Evolutionary conservation across 1,140 invertebrate genomes (phyloP), one percentile per base, ranked within the genome.

Genomic region (Eriosoma lanigerum): DNA sequence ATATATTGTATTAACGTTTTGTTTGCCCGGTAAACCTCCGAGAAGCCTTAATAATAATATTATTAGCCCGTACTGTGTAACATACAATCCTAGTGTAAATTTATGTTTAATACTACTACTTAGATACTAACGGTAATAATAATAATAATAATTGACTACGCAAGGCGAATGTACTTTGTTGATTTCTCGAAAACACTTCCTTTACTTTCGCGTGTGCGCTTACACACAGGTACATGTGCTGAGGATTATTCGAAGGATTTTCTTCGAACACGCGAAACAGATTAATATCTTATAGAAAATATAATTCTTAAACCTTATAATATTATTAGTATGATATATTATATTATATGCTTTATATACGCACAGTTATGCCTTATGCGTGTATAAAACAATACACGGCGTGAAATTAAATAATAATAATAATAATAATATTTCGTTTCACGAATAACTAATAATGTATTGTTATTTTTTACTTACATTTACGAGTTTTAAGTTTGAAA

Each of bases 31-130:
- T 70, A 70, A 70, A 70, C 66, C 66, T 26, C 24, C 48, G 26
- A 50, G 66, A 70, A 70, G 66, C 66, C 66, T 50, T 70, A 70
- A 70, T 70, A 70, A 70, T 70, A n/a, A n/a, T n/a, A n/a, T n/a
- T n/a, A n/a, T n/a, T n/a, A n/a, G n/a, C 66, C 44, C 15, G 9
- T 48, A 48, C n/a, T n/a, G n/a, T n/a, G n/a, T n/a, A n/a, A n/a
- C 46, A 24, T 29, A n/a, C 38, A 21, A 46, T 70, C n/a, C 44
- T 38, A 38, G 19, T 32, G 19, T 17, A n/a, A n/a, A 38, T 38
- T 38, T 38, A 68, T n/a, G 38, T 19, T 21, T 68, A 46, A 68
- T 46, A 46, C 32, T 68, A 4, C 8, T 38, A 38, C 32, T n/a
- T n/a, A n/a, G 8, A 38, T 38, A 3, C 3, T 38, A 38, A 38